Evolutionary conservation across 2,797 vertebrate species (phyloP).

Genomic region (Agapornis canus): DNA sequence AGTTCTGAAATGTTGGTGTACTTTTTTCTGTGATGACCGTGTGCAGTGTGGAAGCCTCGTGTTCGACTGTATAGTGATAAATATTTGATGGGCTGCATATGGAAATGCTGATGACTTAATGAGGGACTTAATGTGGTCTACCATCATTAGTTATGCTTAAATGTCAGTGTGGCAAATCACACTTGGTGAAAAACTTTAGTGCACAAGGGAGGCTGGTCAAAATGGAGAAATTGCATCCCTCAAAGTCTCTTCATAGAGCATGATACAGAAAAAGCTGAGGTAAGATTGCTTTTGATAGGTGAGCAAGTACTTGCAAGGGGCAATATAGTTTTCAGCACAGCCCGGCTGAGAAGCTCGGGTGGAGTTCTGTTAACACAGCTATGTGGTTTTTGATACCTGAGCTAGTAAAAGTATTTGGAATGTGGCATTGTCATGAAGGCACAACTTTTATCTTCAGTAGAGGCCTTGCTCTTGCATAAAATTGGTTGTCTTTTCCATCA

Average conservation of each 20-base stretch:
- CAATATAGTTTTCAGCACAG: not conserved
- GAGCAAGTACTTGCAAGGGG: not conserved
- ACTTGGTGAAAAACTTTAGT: not conserved
- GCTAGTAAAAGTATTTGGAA: not conserved
- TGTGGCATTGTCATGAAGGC: not conserved
- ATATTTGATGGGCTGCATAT: accelerated
- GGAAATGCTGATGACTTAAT: not conserved
- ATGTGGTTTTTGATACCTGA: not conserved
- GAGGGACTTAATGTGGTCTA: not conserved
- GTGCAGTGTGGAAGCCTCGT: not conserved
- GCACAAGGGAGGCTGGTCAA: not conserved
- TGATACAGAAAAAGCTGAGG: not conserved
- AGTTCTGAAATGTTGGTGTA: constrained; percentile 42
- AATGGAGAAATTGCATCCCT: not conserved
- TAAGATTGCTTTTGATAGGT: not conserved
- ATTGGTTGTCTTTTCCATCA: not conserved
- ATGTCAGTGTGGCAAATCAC: not conserved
- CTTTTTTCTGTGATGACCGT: not conserved
- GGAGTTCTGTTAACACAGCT: accelerated
- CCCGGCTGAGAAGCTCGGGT: not conserved
- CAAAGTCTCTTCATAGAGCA: not conserved
- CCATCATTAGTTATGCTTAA: not conserved
- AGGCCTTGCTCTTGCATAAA: not conserved
- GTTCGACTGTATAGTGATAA: not conserved
- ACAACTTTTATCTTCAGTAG: not conserved